Base-by-base conservation (phyloP, 2,888 invertebrate species). In the Chelonus formosanus region DNA sequence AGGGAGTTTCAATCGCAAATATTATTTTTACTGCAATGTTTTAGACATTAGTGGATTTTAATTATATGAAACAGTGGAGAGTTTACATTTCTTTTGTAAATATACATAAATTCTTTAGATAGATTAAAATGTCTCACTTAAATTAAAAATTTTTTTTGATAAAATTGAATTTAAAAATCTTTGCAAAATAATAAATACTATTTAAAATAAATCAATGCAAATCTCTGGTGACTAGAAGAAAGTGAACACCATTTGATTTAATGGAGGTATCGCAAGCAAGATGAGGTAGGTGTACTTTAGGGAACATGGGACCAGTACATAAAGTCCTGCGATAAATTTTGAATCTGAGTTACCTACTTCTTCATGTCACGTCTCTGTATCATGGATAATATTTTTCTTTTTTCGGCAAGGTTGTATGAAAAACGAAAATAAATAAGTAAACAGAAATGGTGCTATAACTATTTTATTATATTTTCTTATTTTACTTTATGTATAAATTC, bases 241-340 rank as follows among this genome's bases (percentile, higher is more conserved):
- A 58, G 34, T 40, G 50, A 47, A 56, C 44, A 60, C 47, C 47
- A 53, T 56, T 43, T 43, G 63, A 70, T 66, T 67, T 68, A 69
- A 67, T 65, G 48, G 61, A 31, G 45, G 50, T 68, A 68, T 20
- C 1, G 55, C 44, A 57, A 61, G 45, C 8, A 32, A 61, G 50
- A 56, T 10, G 47, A 67, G 53, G 65, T 67, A 65, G 63, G 56
- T 65, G 58, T 65, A 63, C 44, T 61, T 54, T 32, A 56, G 60
- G 59, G 60, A 60, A 8, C 59, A 35, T 44, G 53, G 62, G 56
- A 70, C 68, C 57, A 61, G 63, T 32, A 52, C 63, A 68, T 70
- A 67, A 69, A 70, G 65, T 69, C 66, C 67, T 57, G 66, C 67
- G 68, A 71, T 70, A 70, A 70, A 71, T 70, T 71, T 67, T 63